Evolutionary conservation across 37 sponge, comb jelly and placozoan genomes (phyloP).

Genomic region (Chondrosia reniformis): DNA sequence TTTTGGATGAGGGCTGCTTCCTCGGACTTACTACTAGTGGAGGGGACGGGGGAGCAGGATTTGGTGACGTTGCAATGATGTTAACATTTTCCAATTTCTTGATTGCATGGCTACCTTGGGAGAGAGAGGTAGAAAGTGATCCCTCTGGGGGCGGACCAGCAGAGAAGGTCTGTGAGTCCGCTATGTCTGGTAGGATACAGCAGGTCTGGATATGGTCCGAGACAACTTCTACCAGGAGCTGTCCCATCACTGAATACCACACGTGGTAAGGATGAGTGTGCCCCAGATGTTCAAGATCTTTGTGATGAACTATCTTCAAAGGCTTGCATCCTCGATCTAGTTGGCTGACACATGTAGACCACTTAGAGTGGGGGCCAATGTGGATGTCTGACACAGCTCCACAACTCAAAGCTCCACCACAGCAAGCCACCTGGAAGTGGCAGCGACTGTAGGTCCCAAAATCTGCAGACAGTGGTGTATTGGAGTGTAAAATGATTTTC

Average conservation of each 20-base stretch:
- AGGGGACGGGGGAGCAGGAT: no score
- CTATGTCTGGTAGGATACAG: no score
- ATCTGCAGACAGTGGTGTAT: background rate
- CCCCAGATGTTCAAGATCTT: conserved; percentile 12
- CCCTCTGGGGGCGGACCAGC: no score
- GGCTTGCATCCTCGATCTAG: background rate
- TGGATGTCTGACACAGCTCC: background rate
- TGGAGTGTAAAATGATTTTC: conserved; percentile 9
- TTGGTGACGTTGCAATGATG: no score
- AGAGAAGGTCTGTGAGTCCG: no score
- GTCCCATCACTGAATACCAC: background rate
- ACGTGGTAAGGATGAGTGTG: background rate
- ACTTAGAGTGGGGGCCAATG: background rate
- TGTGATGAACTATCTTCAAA: background rate
- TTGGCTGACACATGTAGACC: background rate
- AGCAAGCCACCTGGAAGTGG: conserved; percentile 9
- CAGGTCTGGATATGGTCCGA: no score
- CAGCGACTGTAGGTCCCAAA: conserved; percentile 11
- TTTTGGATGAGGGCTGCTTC: background rate
- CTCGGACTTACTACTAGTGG: background rate
- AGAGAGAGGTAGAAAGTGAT: no score
- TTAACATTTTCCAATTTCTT: no score
- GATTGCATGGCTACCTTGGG: no score
- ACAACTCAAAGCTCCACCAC: background rate
- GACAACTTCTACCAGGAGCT: background rate